Evolutionary conservation across 2,797 vertebrate genomes (phyloP).

Genomic region (Gallinago nigripennis): DNA sequence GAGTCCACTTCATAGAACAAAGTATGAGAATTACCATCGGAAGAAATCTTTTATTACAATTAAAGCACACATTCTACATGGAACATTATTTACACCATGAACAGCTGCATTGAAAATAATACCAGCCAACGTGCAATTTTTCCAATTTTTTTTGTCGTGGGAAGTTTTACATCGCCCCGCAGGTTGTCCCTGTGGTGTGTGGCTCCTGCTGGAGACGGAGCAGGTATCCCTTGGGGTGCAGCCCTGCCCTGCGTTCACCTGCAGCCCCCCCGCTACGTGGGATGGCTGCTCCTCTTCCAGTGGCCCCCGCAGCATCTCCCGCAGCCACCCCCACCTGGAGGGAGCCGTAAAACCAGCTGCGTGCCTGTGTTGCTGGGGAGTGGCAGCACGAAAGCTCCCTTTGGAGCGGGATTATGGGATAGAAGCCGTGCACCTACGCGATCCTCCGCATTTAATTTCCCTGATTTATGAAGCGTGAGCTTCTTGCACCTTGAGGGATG

Average conservation of each 20-base stretch:
- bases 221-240: background rate
- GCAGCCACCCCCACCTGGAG: background rate
- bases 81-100: background rate
- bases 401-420: slow-evolving; percentile 2
- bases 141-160: background rate
- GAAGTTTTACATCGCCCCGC: background rate
- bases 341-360: background rate
- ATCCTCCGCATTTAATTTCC: slow-evolving; percentile 33
- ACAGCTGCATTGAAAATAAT: background rate
- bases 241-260: background rate
- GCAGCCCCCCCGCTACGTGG: background rate
- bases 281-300: background rate
- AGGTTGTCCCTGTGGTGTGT: rapidly evolving
- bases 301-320: background rate
- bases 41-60: background rate
- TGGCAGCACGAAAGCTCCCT: background rate
- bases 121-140: background rate
- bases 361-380: background rate
- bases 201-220: background rate
- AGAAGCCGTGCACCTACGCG: background rate
- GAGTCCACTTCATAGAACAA: background rate
- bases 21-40: background rate
- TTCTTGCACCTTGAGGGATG: slow-evolving; percentile 58
- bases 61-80: background rate
- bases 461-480: slow-evolving; percentile 52